Conservation (phyloP, 2,113 vertebrate species). For the Otocyon megalotis region DNA sequence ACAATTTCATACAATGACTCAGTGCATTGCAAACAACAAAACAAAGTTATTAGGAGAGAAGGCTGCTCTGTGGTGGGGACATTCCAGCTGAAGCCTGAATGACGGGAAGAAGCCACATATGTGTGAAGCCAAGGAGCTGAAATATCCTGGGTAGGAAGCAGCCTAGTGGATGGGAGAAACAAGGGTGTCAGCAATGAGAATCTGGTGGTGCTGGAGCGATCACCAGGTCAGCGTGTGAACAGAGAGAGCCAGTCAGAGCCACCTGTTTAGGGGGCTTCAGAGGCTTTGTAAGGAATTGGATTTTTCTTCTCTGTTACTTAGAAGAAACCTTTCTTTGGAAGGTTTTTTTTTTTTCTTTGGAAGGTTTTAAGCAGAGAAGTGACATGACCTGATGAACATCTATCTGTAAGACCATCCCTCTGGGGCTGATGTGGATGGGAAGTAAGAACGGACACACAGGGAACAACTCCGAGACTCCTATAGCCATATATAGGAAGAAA, state of each 20-base stretch:
- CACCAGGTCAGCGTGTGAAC: not conserved
- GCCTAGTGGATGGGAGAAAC: too few relatives aligned
- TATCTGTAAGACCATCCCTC: not conserved
- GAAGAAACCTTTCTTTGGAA: not conserved
- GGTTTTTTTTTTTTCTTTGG: not conserved
- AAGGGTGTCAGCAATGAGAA: too few relatives aligned
- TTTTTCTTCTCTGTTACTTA: not conserved
- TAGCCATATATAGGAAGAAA: too few relatives aligned
- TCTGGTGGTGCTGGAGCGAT: rapidly evolving
- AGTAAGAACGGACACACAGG: not conserved
- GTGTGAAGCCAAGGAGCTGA: not conserved
- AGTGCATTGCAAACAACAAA: not conserved
- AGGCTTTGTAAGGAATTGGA: not conserved
- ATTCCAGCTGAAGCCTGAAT: not conserved
- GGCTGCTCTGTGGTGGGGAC: too few relatives aligned
- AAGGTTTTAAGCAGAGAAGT: not conserved
- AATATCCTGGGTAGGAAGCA: not conserved
- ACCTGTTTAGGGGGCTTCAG: rapidly evolving
- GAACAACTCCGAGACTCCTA: not conserved
- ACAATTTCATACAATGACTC: not conserved
- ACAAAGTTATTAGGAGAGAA: not conserved
- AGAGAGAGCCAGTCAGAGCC: not conserved
- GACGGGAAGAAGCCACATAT: not conserved
- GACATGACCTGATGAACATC: not conserved
- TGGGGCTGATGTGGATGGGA: not conserved